These are phyloP conservation scores for Leptinotarsa texana DNA, from an alignment of 1,140 invertebrate genomes.

Conservation along the genomic window DNA sequence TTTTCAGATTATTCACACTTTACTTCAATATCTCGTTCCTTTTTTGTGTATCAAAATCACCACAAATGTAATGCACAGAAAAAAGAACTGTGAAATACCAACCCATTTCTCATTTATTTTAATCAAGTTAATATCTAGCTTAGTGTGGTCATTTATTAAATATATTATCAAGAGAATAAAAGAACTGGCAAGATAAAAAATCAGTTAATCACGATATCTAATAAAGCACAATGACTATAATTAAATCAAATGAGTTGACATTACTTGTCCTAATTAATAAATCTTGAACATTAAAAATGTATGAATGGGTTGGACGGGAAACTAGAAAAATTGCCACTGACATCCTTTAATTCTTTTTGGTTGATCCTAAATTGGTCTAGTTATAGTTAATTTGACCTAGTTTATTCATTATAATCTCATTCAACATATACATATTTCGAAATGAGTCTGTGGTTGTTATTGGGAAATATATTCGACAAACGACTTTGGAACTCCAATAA, in stretches of 20 bases:
- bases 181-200: constrained; percentile 20
- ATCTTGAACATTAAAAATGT: constrained; percentile 34
- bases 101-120: neutral
- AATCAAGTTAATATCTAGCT: neutral
- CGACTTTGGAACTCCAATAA: too few species aligned
- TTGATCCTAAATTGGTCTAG: neutral
- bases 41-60: too few species aligned
- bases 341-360: neutral
- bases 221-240: constrained; percentile 18
- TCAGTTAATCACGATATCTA: constrained; percentile 21
- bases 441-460: too few species aligned
- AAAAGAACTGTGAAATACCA: neutral
- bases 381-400: too few species aligned
- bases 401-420: too few species aligned
- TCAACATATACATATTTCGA: too few species aligned
- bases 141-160: constrained; percentile 15
- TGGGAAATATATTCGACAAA: too few species aligned
- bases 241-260: constrained; percentile 32
- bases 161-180: constrained; percentile 13
- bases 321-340: constrained; percentile 14
- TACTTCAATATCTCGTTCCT: too few species aligned
- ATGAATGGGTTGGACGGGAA: constrained; percentile 31
- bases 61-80: too few species aligned
- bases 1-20: too few species aligned
- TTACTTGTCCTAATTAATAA: constrained; percentile 41